Evolutionary conservation across 2,888 invertebrate species (phyloP).

Genomic region (Drosophila falleni): DNA sequence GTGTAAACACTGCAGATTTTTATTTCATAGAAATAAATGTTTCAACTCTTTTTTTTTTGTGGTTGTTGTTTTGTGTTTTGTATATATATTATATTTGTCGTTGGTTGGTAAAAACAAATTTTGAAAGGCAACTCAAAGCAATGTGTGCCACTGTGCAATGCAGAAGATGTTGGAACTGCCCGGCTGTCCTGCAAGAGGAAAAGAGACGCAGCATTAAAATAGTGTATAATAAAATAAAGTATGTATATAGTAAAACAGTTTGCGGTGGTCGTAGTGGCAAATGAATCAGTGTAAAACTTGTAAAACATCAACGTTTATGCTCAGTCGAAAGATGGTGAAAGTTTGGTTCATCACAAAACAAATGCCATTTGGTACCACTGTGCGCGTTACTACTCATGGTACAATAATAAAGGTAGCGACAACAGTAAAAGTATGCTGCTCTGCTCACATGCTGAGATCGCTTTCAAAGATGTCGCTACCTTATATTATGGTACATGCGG

Average conservation of each 20-base stretch:
- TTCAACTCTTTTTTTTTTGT: conserved; percentile 13
- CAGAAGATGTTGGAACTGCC: conserved; percentile 15
- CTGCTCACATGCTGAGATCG: too few species aligned
- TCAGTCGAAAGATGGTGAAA: conserved; percentile 85
- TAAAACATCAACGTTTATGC: conserved; percentile 73
- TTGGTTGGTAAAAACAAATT: conserved; percentile 29
- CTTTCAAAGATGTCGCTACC: too few species aligned
- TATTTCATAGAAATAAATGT: conserved; percentile 58
- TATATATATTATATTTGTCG: conserved; percentile 22
- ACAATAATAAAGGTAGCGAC: too few species aligned
- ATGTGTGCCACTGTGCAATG: conserved; percentile 37
- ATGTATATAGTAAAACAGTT: neutral
- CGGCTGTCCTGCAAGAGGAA: conserved; percentile 24
- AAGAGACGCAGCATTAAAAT: conserved; percentile 14
- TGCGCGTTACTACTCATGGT: neutral
- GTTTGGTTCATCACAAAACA: conserved; percentile 74
- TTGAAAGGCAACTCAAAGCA: conserved; percentile 29
- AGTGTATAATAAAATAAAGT: neutral
- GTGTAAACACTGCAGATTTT: conserved; percentile 48
- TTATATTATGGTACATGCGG: too few species aligned
- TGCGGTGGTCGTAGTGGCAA: conserved; percentile 14
- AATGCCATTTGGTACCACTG: conserved; percentile 9
- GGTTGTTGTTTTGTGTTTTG: conserved; percentile 4
- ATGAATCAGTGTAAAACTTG: conserved; percentile 73
- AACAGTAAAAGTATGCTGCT: too few species aligned